phyloP scores from a whole-genome alignment of 2,888 invertebrate genomes.

The Tenodera sinensis region DNA sequence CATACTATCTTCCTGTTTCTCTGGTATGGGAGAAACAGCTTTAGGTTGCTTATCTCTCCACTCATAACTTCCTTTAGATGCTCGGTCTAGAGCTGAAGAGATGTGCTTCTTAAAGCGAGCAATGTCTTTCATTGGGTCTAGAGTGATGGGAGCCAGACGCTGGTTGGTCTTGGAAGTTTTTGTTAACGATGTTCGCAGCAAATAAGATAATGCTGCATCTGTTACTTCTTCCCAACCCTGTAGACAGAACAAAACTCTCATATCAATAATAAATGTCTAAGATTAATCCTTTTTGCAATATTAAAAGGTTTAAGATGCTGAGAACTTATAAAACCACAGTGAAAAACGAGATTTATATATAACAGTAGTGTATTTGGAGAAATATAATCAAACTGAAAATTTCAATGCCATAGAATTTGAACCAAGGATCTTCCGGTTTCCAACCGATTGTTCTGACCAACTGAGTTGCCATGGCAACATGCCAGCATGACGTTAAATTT shows the following conservation, averaged over 20 bases:
- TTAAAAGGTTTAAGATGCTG: too few relatives aligned
- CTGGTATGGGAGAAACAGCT: constrained; percentile 19
- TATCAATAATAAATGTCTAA: too few relatives aligned
- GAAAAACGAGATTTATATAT: too few relatives aligned
- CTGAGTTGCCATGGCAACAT: too few relatives aligned
- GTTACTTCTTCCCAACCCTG: constrained; percentile 80
- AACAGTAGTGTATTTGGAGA: too few relatives aligned
- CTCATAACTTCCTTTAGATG: constrained; percentile 41
- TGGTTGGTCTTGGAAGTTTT: constrained; percentile 63
- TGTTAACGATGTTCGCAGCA: constrained; percentile 59
- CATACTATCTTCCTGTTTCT: constrained; percentile 16
- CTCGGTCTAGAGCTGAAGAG: constrained; percentile 42
- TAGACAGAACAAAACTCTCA: constrained; percentile 22
- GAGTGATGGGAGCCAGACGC: constrained; percentile 48
- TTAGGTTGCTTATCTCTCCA: background rate
- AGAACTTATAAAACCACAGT: too few relatives aligned
- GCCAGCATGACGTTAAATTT: too few relatives aligned
- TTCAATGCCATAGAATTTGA: too few relatives aligned
- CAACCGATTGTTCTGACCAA: too few relatives aligned
- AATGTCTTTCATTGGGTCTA: constrained; percentile 39
- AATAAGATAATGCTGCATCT: constrained; percentile 61
- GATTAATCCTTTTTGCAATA: too few relatives aligned
- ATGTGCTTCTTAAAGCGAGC: constrained; percentile 46
- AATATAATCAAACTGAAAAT: too few relatives aligned
- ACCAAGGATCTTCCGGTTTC: too few relatives aligned